Base-by-base conservation (phyloP, 2,888 invertebrate genomes). In the Macaria notata region DNA sequence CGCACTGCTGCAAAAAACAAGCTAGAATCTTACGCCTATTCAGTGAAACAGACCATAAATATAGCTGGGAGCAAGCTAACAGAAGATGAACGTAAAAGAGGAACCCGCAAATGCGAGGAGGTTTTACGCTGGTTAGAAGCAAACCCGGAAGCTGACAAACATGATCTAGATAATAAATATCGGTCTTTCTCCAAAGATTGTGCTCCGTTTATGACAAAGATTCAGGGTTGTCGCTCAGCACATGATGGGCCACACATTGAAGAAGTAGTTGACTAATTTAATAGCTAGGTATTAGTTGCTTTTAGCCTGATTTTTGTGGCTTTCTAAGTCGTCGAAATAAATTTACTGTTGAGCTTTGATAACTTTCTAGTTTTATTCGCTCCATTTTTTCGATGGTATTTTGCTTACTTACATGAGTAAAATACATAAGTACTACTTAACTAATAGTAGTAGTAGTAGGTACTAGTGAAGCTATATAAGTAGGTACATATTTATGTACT, bases 11-110 rank as follows among this genome's bases (percentile, higher is more conserved):
- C 95, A 33, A 94, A 95, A 59, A 96, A 96, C 79, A 92, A 92
- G 49, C 83, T 97, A 54, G 96, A 96, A 78, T 85, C 92, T 50
- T 96, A 95, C 74, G 90, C 93, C 1, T 95, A 94, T 79, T 92
- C 92, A 45, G 93, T 94, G 7, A 95, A 94, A 64, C 95, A 95
- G 71, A 93, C 94, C 3, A 73, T 93, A 0, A 92, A 94, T 9
- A 93, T 94, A 6, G 86, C 91, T 29, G 94, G 94, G 0, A 82
- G 81, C 8, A 94, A 93, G 71, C 75, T 96, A 30, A 81, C 83
- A 4, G 92, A 93, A 8, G 80, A 88, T 0, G 96, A 96, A 65
- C 94, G 93, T 73, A 67, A 76, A 5, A 88, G 81, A 49, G 92
- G 92, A 4, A 76, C 79, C 43, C 78, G 82, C 46, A 87, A 91